Evolutionary conservation across 2,888 invertebrate genomes (phyloP).

Genomic region (Craniophora ligustri): DNA sequence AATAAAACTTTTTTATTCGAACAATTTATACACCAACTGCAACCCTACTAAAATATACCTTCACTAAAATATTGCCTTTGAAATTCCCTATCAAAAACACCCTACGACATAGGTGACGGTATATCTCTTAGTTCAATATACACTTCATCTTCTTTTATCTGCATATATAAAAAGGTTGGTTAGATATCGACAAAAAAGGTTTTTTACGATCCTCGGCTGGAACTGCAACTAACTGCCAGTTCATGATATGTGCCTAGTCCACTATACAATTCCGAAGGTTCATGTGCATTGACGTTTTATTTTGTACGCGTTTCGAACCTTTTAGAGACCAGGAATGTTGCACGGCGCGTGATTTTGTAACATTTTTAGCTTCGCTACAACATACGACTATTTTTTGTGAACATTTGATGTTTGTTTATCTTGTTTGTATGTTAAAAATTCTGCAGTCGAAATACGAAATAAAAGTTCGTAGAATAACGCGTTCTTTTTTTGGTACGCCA

Average conservation of each 20-base stretch:
- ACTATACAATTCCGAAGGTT: constrained; percentile 9
- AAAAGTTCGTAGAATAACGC: constrained; percentile 1
- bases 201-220: constrained; percentile 19
- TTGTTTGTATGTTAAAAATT: constrained; percentile 11
- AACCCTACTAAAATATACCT: constrained; percentile 3
- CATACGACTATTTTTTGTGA: constrained; percentile 2
- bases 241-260: constrained; percentile 3
- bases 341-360: constrained; percentile 14
- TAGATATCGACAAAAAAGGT: constrained; percentile 19
- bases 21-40: no score
- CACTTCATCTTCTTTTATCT: constrained; percentile 39
- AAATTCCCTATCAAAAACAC: constrained; percentile 1
- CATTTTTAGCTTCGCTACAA: constrained; percentile 23
- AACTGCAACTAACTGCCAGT: constrained; percentile 18
- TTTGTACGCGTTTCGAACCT: constrained; percentile 35
- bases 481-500: constrained; percentile 5
- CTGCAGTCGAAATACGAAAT: constrained; percentile 9
- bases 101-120: constrained; percentile 1
- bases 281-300: constrained; percentile 37
- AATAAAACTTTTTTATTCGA: constrained; percentile 6
- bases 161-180: constrained; percentile 26
- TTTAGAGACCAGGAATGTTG: constrained; percentile 37
- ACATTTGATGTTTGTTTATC: constrained; percentile 31
- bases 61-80: no score
- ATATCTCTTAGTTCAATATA: constrained; percentile 29